phyloP scores from a whole-genome alignment of 2,113 vertebrate species.

The Kryptolebias marmoratus region DNA sequence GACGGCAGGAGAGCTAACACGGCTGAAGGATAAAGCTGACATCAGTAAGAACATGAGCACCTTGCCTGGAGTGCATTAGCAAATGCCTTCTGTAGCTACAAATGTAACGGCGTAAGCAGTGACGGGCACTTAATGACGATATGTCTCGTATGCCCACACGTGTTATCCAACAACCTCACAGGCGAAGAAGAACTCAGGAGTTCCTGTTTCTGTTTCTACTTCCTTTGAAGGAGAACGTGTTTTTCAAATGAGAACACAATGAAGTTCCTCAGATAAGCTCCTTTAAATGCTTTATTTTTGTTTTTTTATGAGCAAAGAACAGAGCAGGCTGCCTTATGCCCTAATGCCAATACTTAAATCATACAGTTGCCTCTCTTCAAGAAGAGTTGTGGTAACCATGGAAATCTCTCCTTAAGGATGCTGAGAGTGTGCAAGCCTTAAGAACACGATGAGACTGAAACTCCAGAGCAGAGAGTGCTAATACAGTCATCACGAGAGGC shows the following conservation, averaged over 20 bases:
- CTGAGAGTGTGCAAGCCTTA: slow-evolving; percentile 1
- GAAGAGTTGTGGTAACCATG: slow-evolving; percentile 12
- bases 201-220: slow-evolving; percentile 26
- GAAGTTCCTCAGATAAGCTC: slow-evolving; percentile 5
- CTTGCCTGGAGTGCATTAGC: slow-evolving; percentile 49
- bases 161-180: slow-evolving; percentile 34
- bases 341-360: slow-evolving; percentile 39
- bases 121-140: slow-evolving; percentile 43
- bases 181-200: slow-evolving; percentile 32
- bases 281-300: slow-evolving; percentile 37
- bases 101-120: slow-evolving; percentile 55
- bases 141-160: slow-evolving; percentile 39
- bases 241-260: slow-evolving; percentile 8
- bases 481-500: not conserved
- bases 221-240: slow-evolving; percentile 6
- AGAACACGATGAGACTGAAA: slow-evolving; percentile 27
- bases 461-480: not conserved
- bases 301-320: slow-evolving; percentile 20
- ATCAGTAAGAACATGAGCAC: slow-evolving; percentile 55
- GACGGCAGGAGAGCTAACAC: slow-evolving; percentile 13
- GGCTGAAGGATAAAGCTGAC: slow-evolving; percentile 55
- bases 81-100: slow-evolving; percentile 51
- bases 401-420: slow-evolving; percentile 24
- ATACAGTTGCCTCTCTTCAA: slow-evolving; percentile 8
- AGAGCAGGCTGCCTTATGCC: slow-evolving; percentile 17